A percentile compares a stretch with the other conserved stretches of the same genome.
Evolutionary conservation across 92 coral and sea anemone species (phyloP).

Genomic region (Zoanthus sansibaricus): DNA sequence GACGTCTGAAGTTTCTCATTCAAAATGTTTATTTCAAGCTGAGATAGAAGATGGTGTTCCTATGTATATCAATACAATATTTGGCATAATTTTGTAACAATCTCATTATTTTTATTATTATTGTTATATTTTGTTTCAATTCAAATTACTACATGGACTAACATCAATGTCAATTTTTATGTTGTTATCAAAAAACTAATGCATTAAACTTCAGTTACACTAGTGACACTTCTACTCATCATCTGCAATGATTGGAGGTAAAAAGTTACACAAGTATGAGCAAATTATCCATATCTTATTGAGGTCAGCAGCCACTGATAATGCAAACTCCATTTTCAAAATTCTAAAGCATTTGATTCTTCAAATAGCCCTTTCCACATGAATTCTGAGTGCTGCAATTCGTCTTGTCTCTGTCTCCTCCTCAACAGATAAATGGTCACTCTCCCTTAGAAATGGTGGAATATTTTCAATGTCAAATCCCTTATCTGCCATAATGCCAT

Average conservation of each 20-base stretch:
- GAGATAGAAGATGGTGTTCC: not conserved
- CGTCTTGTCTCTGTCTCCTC: slow-evolving; percentile 64
- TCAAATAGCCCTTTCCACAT: slow-evolving; percentile 1
- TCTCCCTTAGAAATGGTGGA: slow-evolving; percentile 64
- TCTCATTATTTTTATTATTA: not conserved
- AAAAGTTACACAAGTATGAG: slow-evolving; percentile 26
- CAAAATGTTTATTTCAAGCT: too few species aligned
- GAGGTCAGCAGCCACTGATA: slow-evolving; percentile 61
- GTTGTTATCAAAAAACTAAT: not conserved
- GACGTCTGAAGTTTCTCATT: not conserved
- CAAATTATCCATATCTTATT: slow-evolving; percentile 42
- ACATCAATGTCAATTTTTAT: not conserved
- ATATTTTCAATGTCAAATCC: slow-evolving; percentile 52
- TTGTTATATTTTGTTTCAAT: not conserved
- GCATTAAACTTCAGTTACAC: slow-evolving; percentile 3
- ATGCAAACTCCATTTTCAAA: slow-evolving; percentile 66
- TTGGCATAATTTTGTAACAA: not conserved
- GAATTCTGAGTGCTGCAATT: slow-evolving; percentile 58
- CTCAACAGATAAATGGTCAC: slow-evolving; percentile 61
- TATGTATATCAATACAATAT: not conserved
- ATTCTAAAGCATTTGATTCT: slow-evolving; percentile 49
- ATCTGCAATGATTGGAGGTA: slow-evolving; percentile 71
- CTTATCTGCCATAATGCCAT: slow-evolving; percentile 43
- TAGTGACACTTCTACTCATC: not conserved
- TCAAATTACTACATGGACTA: not conserved